Evolutionary conservation across 2,888 invertebrate species (phyloP).

Genomic region (Acanthosepion lycidas): DNA sequence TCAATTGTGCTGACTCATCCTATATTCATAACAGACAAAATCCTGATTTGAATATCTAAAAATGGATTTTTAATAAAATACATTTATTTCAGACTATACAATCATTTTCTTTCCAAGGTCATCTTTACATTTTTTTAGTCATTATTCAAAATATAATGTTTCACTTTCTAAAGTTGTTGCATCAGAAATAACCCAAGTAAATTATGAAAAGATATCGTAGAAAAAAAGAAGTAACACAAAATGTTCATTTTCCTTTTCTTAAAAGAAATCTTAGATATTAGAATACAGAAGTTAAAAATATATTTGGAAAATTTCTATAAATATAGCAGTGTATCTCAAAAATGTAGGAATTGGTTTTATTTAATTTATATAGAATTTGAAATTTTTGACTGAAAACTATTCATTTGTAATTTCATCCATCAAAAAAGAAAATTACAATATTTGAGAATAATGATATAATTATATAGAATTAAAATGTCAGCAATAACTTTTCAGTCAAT

Average conservation of each 20-base stretch:
- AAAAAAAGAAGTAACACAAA: not conserved
- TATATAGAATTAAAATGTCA: too few relatives aligned
- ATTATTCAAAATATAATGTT: not conserved
- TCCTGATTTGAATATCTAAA: not conserved
- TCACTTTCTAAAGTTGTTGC: not conserved
- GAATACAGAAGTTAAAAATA: not conserved
- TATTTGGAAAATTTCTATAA: too few relatives aligned
- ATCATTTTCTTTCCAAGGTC: not conserved
- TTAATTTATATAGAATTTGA: not conserved
- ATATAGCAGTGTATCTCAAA: not conserved
- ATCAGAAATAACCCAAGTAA: not conserved
- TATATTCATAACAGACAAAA: not conserved
- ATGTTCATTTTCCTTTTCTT: not conserved
- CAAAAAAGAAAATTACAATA: not conserved
- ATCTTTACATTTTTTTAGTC: not conserved
- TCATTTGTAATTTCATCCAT: not conserved
- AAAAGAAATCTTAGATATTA: not conserved
- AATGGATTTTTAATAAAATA: not conserved
- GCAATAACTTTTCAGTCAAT: too few relatives aligned
- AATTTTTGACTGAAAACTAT: not conserved
- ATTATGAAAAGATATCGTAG: not conserved
- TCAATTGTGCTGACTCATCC: not conserved
- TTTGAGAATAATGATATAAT: not conserved
- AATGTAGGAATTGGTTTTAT: not conserved
- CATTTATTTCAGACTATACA: not conserved